Evolutionary conservation across 2,888 invertebrate genomes (phyloP), one percentile per base, ranked within the genome.

Genomic region (Drosophila austrosaltans): DNA sequence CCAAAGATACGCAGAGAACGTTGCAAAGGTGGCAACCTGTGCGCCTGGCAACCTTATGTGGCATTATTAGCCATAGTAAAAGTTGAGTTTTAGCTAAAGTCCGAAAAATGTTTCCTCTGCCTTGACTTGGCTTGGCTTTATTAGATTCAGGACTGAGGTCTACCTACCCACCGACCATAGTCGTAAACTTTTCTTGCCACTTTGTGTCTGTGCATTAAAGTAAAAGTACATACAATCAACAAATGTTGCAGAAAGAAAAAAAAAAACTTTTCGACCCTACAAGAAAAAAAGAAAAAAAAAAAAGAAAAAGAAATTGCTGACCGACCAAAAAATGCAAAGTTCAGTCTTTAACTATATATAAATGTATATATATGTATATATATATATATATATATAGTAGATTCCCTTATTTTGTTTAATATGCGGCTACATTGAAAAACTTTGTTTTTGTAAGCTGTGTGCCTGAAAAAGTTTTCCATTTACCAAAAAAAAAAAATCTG

Each of bases 11-110:
- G 44, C 20, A 20, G 16, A 22, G 8, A 22, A 58, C 58, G 12
- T 40, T 40, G 40, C n/a, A 59, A 69, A 57, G 53, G 63, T 66
- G 75, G 68, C 87, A 87, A 83, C 87, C 82, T 87, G 80, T 75
- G 75, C 32, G 58, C 25, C 16, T 28, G 30, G 66, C 73, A 82
- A 81, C 77, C 83, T 88, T 79, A 77, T 88, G 87, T 72, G 69
- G 84, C 78, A 77, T 77, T 85, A 85, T 85, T 85, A 86, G 88
- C 84, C 75, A 75, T 75, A 79, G 87, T 87, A 82, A 84, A 84
- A 84, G 80, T 82, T 85, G 72, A 82, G 65, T 79, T 79, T 77
- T 75, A 77, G 84, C 72, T 75, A 72, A 63, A 74, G 70, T 56
- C 74, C 77, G 48, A 74, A 74, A 73, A 76, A 75, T 48, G 48